Percentiles rank a stretch among this genome's conserved stretches.
Conservation (phyloP, 2,113 vertebrate species). For the Brachypteracias leptosomus region DNA sequence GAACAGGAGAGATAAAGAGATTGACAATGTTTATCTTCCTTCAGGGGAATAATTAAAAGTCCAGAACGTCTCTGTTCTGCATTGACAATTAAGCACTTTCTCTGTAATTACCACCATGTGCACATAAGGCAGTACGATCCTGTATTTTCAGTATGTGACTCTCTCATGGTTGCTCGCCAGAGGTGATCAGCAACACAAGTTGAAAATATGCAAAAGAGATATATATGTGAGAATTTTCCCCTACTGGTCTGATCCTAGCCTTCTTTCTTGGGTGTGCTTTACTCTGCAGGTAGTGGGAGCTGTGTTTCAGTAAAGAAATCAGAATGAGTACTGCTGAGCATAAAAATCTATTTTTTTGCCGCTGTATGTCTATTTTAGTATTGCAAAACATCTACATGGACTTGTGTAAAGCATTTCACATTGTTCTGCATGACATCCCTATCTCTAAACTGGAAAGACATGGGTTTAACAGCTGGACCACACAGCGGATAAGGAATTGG, state of each 20-base stretch:
- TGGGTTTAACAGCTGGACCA: too few species aligned
- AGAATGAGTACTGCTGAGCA: neutral
- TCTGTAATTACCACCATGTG: neutral
- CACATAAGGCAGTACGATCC: neutral
- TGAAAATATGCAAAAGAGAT: neutral
- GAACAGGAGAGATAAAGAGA: neutral
- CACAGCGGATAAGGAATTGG: too few species aligned
- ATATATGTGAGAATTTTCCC: neutral
- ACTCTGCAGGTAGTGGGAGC: neutral
- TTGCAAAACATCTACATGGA: neutral
- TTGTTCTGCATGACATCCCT: too few species aligned
- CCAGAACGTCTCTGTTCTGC: neutral
- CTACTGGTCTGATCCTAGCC: neutral
- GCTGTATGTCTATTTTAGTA: neutral
- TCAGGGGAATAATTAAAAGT: neutral
- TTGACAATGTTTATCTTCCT: neutral
- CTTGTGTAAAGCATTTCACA: too few species aligned
- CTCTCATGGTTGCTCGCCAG: neutral
- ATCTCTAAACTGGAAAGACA: too few species aligned
- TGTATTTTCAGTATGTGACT: neutral
- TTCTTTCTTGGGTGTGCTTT: neutral
- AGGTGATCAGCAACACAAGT: neutral
- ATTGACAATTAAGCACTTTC: neutral
- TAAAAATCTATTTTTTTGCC: too few species aligned
- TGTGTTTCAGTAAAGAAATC: neutral